phyloP scores from a whole-genome alignment of 1,140 invertebrate genomes.

The Drosophila parabipectinata region DNA sequence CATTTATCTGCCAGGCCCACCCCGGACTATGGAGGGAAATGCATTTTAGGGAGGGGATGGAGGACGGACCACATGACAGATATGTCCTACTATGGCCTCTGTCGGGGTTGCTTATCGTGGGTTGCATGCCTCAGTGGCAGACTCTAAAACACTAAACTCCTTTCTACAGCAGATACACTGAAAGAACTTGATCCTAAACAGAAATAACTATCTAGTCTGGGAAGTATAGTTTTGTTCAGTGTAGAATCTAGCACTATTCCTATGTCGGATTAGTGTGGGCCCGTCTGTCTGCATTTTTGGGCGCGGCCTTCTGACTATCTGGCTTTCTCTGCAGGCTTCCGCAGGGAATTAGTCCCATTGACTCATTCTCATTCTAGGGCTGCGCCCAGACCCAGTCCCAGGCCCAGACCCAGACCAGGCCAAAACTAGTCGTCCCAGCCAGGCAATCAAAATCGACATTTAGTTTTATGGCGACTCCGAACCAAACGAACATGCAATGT shows the following conservation, averaged over 20 bases:
- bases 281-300: conserved; percentile 48
- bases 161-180: conserved; percentile 16
- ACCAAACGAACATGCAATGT: conserved; percentile 39
- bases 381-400: conserved; percentile 19
- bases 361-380: conserved; percentile 49
- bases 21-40: conserved; percentile 28
- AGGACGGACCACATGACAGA: conserved; percentile 51
- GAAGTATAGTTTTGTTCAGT: background rate
- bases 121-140: conserved; percentile 44
- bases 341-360: conserved; percentile 48
- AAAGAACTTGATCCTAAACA: too few relatives aligned
- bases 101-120: conserved; percentile 57
- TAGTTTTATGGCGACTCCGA: conserved; percentile 32
- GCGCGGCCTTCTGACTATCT: conserved; percentile 42
- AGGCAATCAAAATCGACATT: conserved; percentile 55
- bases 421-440: conserved; percentile 35
- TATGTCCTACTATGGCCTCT: conserved; percentile 59
- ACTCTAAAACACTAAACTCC: conserved; percentile 38
- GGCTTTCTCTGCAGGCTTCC: conserved; percentile 19
- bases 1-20: conserved; percentile 41
- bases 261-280: conserved; percentile 57
- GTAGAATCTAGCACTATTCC: conserved; percentile 35
- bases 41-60: conserved; percentile 30
- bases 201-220: background rate
- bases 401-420: background rate